Base-by-base conservation (phyloP, 1,140 invertebrate genomes). In the Drosophila nannoptera region DNA sequence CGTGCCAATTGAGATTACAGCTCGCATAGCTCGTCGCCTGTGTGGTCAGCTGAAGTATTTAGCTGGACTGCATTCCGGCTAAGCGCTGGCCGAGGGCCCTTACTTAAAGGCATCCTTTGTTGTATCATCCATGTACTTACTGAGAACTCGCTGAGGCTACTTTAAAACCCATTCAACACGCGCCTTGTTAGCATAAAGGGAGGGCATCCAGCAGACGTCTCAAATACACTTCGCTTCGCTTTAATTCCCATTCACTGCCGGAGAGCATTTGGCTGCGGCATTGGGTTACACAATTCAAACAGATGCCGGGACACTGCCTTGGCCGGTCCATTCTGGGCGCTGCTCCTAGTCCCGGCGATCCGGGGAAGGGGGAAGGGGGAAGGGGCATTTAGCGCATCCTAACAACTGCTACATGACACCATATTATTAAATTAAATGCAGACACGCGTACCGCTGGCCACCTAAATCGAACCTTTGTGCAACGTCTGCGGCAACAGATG, bases 351-450 rank as follows among this genome's bases (percentile, higher is more conserved):
- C n/a, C n/a, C n/a, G n/a, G n/a, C n/a, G n/a, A n/a, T n/a, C n/a
- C n/a, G n/a, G n/a, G n/a, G n/a, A n/a, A n/a, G n/a, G n/a, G n/a
- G n/a, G n/a, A n/a, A n/a, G n/a, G n/a, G 35, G 54, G 64, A 63
- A 54, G 80, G 76, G 65, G 64, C 80, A 83, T 83, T 83, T 84
- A 84, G 76, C 76, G 80, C 80, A 76, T 78, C 69, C 80, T 83
- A 84, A 84, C 80, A 77, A 84, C 80, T 81, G 81, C 81, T 69
- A 86, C 76, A 86, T 77, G 81, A 84, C 81, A 86, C 81, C 80
- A 64, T 84, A 80, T 84, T 80, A 84, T 84, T 84, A 84, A 77
- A 86, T 77, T 80, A 83, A 83, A 80, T 86, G 77, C 74, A 73
- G 64, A 80, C 80, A 86, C 80, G 80, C 81, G 69, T 64, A 63